Evolutionary conservation across 2,113 vertebrate species (phyloP).

Genomic region (Burhinus bistriatus): DNA sequence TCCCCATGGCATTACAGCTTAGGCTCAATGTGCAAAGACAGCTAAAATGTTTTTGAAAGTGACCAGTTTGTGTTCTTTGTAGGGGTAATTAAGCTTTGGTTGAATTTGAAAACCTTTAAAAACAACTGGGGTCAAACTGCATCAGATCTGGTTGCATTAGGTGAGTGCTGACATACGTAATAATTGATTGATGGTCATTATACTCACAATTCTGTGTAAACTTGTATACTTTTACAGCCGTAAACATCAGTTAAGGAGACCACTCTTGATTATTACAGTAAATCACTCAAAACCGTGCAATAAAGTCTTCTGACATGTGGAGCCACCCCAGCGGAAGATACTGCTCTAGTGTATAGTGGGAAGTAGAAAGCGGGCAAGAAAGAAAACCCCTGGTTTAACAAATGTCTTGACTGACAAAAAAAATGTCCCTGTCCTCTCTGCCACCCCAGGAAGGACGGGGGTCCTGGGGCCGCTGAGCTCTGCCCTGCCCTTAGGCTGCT

Average conservation of each 20-base stretch:
- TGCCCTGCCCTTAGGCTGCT: too few species aligned
- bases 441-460: too few species aligned
- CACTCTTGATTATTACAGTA: too few species aligned
- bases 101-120: too few species aligned
- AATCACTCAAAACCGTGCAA: background rate
- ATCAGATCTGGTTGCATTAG: too few species aligned
- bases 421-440: background rate
- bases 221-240: background rate
- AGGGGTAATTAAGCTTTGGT: too few species aligned
- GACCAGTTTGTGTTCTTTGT: too few species aligned
- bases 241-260: background rate
- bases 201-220: background rate
- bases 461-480: background rate
- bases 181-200: background rate
- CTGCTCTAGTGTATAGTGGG: rapidly evolving
- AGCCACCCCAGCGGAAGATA: background rate
- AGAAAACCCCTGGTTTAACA: background rate
- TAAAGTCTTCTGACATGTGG: background rate
- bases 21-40: too few species aligned
- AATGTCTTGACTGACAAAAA: background rate
- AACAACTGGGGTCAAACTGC: too few species aligned
- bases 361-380: background rate
- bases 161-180: too few species aligned
- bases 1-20: too few species aligned
- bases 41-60: too few species aligned